phyloP scores from a whole-genome alignment of 2,797 vertebrate genomes.

The Gallirallus australis region DNA sequence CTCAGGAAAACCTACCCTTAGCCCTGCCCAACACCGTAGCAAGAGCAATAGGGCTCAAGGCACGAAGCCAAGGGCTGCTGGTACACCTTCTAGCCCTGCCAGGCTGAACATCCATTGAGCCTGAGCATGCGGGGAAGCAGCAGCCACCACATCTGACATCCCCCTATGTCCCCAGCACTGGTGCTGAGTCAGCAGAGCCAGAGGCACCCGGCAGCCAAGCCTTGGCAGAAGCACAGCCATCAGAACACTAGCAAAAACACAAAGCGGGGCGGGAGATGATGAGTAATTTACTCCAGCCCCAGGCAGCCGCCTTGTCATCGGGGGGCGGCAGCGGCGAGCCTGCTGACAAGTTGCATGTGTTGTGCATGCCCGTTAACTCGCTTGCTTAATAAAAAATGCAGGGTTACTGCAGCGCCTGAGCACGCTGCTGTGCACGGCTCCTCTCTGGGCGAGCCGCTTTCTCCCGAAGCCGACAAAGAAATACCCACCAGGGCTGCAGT shows the following conservation, averaged over 20 bases:
- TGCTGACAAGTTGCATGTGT: slow-evolving; percentile 3
- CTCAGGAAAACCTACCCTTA: background rate
- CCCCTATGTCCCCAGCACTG: background rate
- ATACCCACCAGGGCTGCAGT: accelerated
- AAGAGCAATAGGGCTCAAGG: background rate
- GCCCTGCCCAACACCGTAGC: accelerated
- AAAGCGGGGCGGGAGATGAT: accelerated
- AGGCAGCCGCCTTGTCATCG: background rate
- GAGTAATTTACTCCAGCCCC: background rate
- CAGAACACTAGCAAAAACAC: background rate
- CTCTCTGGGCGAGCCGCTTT: accelerated
- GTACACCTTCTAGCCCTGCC: background rate
- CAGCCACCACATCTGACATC: accelerated
- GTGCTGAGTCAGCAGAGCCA: background rate
- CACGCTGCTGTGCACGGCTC: background rate
- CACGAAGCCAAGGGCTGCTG: too few species aligned
- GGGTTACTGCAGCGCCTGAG: background rate
- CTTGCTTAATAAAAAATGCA: background rate
- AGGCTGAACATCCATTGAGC: accelerated
- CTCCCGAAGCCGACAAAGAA: background rate
- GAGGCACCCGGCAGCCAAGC: background rate
- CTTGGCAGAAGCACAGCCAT: background rate
- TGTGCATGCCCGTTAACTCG: background rate
- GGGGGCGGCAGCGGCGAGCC: background rate
- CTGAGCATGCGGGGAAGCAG: accelerated